A percentile compares a stretch with the other conserved stretches of the same genome.
These are phyloP conservation scores for Panagrolaimus sp. DNA, from an alignment of 1,140 invertebrate genomes.

Conservation along the genomic window DNA sequence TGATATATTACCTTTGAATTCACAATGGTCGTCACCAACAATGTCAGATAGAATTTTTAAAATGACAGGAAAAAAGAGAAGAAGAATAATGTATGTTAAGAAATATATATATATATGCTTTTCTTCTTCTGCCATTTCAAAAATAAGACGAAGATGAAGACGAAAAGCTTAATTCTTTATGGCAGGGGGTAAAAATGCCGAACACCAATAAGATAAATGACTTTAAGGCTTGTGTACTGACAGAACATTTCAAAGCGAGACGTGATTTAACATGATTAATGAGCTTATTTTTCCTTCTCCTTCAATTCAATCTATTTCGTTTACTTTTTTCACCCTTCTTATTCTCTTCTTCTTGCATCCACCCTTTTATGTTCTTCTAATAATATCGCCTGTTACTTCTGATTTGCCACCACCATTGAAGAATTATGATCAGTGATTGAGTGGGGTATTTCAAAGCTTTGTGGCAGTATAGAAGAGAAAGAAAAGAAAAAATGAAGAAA, in stretches of 20 bases:
- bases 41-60: slow-evolving; percentile 7
- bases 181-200: not conserved
- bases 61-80: not conserved
- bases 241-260: slow-evolving; percentile 3
- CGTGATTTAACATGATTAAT: slow-evolving; percentile 15
- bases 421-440: slow-evolving; percentile 11
- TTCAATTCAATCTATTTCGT: not conserved
- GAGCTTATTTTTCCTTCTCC: not conserved
- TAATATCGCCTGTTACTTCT: too few species aligned
- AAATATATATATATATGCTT: too few species aligned
- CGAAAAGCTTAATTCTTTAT: too few species aligned
- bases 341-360: not conserved
- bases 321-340: too few species aligned
- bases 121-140: slow-evolving; percentile 6
- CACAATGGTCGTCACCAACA: slow-evolving; percentile 6
- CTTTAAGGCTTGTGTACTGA: slow-evolving; percentile 7
- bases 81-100: not conserved
- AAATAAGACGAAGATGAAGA: too few species aligned
- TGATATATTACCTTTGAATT: slow-evolving; percentile 15
- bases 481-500: not conserved
- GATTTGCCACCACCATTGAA: not conserved
- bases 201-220: slow-evolving; percentile 10
- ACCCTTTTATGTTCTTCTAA: not conserved
- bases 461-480: not conserved
- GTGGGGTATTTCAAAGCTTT: not conserved